Evolutionary conservation across 2,888 invertebrate genomes (phyloP), one percentile per base, ranked within the genome.

Genomic region (Drosophila demipolita): DNA sequence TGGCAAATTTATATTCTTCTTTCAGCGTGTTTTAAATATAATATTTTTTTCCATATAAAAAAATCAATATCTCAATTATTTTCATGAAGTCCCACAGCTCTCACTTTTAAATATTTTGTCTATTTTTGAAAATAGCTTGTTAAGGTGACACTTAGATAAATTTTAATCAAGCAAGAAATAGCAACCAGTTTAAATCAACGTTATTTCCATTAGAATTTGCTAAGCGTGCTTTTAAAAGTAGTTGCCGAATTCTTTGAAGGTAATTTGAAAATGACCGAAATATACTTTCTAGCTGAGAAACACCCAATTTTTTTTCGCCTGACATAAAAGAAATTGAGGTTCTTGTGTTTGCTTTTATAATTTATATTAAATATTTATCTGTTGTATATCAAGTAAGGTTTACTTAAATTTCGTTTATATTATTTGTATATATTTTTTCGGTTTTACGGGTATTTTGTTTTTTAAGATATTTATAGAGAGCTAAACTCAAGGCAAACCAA

Each of bases 51-150:
- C 55, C 29, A 7, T 45, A 11, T 32, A 12, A 33, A 72, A 73
- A 77, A 88, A 87, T 82, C 78, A 75, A 82, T 83, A 78, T 71
- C 26, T 42, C 9, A 26, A n/a, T n/a, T n/a, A 11, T 35, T 45
- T 66, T n/a, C 15, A 17, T 4, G 12, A 9, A 11, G 15, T 8
- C 3, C 20, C 17, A 12, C 3, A 6, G 4, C 1, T 8, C 32
- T 66, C 32, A 9, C 17, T 7, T 9, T 4, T 20, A 32, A 36
- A 2, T 29, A 9, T n/a, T 60, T 42, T 33, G 5, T 1, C 2
- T 33, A 7, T 29, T 26, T n/a, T 2, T 35, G 3, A 20, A 5
- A 2, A 36, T 32, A n/a, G 33, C 12, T 4, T 4, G 38, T 15
- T n/a, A 29, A 11, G 3, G 29, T n/a, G n/a, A 5, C 6, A 6